These are phyloP conservation scores for Phengaris arion DNA, from an alignment of 2,888 invertebrate species.

Conservation along the genomic window DNA sequence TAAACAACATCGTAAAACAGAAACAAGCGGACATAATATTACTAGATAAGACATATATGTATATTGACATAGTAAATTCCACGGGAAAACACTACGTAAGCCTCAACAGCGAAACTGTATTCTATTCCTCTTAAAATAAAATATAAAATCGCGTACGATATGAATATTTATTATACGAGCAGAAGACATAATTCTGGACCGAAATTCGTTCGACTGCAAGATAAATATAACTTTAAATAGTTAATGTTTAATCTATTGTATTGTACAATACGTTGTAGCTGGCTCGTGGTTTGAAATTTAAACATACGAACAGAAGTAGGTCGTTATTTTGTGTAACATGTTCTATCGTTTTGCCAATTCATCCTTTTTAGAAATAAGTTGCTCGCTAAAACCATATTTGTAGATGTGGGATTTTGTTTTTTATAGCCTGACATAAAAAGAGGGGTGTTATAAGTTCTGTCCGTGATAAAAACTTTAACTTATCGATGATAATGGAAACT, in stretches of 20 bases:
- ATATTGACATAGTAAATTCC: conserved; percentile 12
- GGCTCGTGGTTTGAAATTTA: conserved; percentile 13
- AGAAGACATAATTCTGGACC: conserved; percentile 15
- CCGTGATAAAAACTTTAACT: not conserved
- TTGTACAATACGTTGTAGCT: conserved; percentile 11
- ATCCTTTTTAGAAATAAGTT: not conserved
- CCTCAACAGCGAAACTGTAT: not conserved
- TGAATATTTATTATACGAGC: conserved; percentile 16
- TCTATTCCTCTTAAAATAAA: not conserved
- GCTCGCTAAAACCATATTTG: not conserved
- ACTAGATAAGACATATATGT: conserved; percentile 12
- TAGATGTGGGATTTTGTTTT: no score
- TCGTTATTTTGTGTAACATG: conserved; percentile 4
- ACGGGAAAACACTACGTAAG: not conserved
- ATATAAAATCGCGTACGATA: conserved; percentile 13
- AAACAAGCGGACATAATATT: conserved; percentile 13
- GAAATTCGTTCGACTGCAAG: conserved; percentile 15
- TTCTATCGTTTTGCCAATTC: not conserved
- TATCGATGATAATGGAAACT: not conserved
- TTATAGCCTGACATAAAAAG: no score
- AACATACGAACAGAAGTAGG: conserved; percentile 4
- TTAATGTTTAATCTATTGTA: conserved; percentile 19
- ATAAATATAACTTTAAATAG: conserved; percentile 20
- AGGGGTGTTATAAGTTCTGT: no score
- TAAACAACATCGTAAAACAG: conserved; percentile 19